Evolutionary conservation across 1,140 invertebrate genomes (phyloP).

Genomic region (Saccostrea glomerata): DNA sequence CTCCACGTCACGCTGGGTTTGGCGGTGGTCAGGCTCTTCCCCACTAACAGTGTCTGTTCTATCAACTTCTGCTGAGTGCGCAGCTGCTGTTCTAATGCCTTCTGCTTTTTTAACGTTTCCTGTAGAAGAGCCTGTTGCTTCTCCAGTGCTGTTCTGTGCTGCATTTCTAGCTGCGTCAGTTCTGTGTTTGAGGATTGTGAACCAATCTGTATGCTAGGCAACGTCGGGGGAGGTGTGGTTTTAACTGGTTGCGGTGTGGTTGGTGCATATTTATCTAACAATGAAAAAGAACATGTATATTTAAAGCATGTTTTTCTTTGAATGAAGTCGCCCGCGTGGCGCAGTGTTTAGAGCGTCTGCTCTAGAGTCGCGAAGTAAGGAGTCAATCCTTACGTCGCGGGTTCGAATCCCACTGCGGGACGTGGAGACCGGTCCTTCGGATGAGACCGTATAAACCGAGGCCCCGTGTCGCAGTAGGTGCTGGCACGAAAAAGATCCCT

Average conservation of each 20-base stretch:
- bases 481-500: too few relatives aligned
- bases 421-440: too few relatives aligned
- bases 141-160: neutral
- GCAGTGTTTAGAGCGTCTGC: too few relatives aligned
- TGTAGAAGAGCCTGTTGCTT: neutral
- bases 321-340: too few relatives aligned
- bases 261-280: neutral
- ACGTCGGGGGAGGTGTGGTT: neutral
- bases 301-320: neutral
- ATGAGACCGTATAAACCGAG: too few relatives aligned
- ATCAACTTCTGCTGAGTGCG: constrained; percentile 18
- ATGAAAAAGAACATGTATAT: neutral
- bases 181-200: constrained; percentile 33
- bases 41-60: neutral
- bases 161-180: neutral
- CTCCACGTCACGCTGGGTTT: neutral
- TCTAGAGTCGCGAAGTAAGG: too few relatives aligned
- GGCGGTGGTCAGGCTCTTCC: neutral
- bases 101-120: constrained; percentile 6
- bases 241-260: neutral
- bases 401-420: too few relatives aligned
- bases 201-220: neutral
- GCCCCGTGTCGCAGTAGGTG: too few relatives aligned
- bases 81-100: constrained; percentile 3
- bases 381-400: too few relatives aligned